Evolutionary conservation across 2,113 vertebrate genomes (phyloP).

Genomic region (Toxostoma redivivum): DNA sequence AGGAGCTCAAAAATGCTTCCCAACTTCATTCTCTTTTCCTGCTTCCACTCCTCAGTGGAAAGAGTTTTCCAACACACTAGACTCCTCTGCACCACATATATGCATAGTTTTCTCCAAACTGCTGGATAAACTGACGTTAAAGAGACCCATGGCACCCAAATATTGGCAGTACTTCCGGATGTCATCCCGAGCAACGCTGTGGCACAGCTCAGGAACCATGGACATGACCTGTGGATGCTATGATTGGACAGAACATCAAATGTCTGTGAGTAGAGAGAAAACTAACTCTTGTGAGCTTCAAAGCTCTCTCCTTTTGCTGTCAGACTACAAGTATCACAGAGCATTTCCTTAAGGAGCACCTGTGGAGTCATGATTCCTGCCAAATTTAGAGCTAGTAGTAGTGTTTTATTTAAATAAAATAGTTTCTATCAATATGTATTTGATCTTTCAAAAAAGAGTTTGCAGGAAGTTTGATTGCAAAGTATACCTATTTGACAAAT

Average conservation of each 20-base stretch:
- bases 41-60: neutral
- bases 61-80: neutral
- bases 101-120: neutral
- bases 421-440: neutral
- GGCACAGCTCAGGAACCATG: neutral
- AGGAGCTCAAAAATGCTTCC: neutral
- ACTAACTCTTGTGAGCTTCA: accelerated
- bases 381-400: neutral
- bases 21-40: neutral
- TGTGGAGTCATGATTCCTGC: neutral
- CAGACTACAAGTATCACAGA: neutral
- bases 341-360: neutral
- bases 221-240: neutral
- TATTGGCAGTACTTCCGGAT: neutral
- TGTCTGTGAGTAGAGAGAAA: neutral
- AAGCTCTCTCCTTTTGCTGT: neutral
- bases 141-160: neutral
- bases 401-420: neutral
- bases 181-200: neutral
- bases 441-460: neutral
- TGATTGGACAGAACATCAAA: neutral
- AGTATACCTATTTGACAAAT: neutral
- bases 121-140: neutral
- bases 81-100: neutral
- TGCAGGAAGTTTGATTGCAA: neutral